Evolutionary conservation across 2,797 vertebrate species (phyloP), one percentile per base, ranked within the genome.

Genomic region (Cygnus olor): DNA sequence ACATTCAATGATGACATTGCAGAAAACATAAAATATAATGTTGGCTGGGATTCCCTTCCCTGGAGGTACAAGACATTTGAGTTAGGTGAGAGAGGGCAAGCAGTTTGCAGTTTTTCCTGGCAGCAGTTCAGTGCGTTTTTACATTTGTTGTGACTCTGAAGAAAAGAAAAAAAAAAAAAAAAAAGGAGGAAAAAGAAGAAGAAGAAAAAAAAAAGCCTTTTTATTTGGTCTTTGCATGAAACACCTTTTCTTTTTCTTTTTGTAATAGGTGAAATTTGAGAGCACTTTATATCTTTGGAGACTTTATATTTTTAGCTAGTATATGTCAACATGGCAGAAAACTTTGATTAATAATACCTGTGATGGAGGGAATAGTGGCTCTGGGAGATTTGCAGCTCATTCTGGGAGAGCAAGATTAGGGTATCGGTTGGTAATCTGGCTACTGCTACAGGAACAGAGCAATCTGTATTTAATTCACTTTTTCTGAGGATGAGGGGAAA

Each of bases 1-100:
- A 88, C 42, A 58, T 72, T 83, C 88, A 66, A 30, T 90, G 93
- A 83, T 96, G 90, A 96, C 91, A 96, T 81, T 83, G 93, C 91
- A 94, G 86, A 94, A 96, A 93, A 66, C 54, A 42, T 21, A 77
- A 83, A 71, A 36, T 87, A 61, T 84, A 58, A 15, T 85, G 53
- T 93, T 95, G 94, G 92, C 92, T 87, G 86, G 79, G 88, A 80
- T 96, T 95, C 84, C 90, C 88, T 66, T 94, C 92, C 91, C 93
- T 72, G 65, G 93, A 93, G 93, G 81, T 79, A 85, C 0, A 0
- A 95, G 88, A 14, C 45, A 47, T 87, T 90, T 44, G 79, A 80
- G 90, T 94, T 94, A 92, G 95, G 90, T 95, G 93, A 94, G 84
- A 70, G 84, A 92, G 90, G 90, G 86, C 94, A 93, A 42, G 45